Evolutionary conservation across 2,113 vertebrate species (phyloP).

Genomic region (Hippocampus guttulatus): DNA sequence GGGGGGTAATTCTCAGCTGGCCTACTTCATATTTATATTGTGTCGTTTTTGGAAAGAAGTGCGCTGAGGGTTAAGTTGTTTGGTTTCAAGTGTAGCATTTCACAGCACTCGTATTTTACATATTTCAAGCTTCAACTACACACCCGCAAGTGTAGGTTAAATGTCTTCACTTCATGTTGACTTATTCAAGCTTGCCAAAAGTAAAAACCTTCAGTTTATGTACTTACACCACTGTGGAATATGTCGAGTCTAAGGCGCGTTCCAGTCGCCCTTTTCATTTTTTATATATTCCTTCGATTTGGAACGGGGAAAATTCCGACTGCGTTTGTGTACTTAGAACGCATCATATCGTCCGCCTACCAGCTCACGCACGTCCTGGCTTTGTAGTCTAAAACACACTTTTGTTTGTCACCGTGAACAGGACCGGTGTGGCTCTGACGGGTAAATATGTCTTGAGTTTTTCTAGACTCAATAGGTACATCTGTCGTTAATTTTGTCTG

Average conservation of each 20-base stretch:
- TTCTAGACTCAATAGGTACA: not conserved
- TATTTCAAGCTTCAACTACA: too few relatives aligned
- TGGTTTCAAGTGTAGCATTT: not conserved
- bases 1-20: too few relatives aligned
- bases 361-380: conserved; percentile 37
- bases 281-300: not conserved
- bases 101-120: not conserved
- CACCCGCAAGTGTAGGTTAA: not conserved
- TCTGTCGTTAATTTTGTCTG: conserved; percentile 2
- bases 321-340: conserved; percentile 42
- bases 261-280: not conserved
- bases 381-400: conserved; percentile 29
- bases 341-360: conserved; percentile 58
- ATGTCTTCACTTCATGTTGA: not conserved
- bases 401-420: conserved; percentile 19
- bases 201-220: not conserved
- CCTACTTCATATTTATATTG: too few relatives aligned
- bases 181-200: not conserved
- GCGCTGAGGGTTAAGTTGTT: too few relatives aligned
- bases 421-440: conserved; percentile 23
- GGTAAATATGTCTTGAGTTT: conserved; percentile 51
- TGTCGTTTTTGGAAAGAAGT: too few relatives aligned
- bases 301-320: not conserved
- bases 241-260: not conserved
- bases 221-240: not conserved